phyloP scores from a whole-genome alignment of 2,113 vertebrate genomes.

The Excalfactoria chinensis region DNA sequence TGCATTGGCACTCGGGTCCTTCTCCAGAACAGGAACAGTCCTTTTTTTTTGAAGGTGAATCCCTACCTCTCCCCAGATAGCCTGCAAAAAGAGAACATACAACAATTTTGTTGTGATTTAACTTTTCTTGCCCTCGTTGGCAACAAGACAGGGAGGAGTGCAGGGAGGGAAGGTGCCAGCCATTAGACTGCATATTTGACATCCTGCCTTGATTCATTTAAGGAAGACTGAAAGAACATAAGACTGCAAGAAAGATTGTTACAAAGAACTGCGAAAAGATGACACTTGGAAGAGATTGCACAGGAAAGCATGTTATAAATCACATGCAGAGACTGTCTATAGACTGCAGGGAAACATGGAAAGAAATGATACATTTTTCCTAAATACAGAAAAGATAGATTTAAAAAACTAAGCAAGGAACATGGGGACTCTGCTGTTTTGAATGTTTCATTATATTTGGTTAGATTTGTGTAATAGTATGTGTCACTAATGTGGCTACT shows the following conservation, averaged over 20 bases:
- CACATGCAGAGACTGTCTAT: background rate
- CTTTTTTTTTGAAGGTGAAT: background rate
- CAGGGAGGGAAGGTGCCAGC: background rate
- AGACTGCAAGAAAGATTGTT: conserved; percentile 6
- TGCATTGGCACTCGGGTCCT: background rate
- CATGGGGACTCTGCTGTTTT: conserved; percentile 15
- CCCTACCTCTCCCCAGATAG: background rate
- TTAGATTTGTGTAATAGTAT: background rate
- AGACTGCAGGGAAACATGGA: conserved; percentile 9
- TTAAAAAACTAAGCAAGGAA: conserved; percentile 40
- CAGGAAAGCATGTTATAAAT: conserved; percentile 20
- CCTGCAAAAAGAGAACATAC: conserved; percentile 3
- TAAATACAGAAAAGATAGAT: conserved; percentile 10
- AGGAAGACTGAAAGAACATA: conserved; percentile 12
- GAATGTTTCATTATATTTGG: conserved; percentile 33
- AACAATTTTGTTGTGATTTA: background rate
- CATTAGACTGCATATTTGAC: background rate
- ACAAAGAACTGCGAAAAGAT: conserved; percentile 18
- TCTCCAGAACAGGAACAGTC: background rate
- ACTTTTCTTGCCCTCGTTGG: background rate
- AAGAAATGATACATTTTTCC: conserved; percentile 34
- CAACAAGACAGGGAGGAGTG: background rate
- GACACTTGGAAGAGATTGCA: conserved; percentile 11
- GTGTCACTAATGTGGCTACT: conserved; percentile 39
- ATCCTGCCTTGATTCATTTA: conserved; percentile 13